Evolutionary conservation across 2,888 invertebrate genomes (phyloP).

Genomic region (Platycheirus albimanus): DNA sequence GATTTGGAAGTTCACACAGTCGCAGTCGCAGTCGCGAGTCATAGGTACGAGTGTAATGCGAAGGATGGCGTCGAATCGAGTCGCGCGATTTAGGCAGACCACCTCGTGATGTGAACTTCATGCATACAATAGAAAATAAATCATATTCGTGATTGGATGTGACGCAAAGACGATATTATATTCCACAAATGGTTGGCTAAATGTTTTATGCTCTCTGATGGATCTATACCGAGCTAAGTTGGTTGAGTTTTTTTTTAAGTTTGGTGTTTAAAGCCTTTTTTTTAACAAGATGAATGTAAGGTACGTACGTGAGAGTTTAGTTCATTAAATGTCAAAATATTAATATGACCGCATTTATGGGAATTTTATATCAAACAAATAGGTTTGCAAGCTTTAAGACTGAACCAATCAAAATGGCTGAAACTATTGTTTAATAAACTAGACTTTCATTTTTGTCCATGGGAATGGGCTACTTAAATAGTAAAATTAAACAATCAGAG

Average conservation of each 20-base stretch:
- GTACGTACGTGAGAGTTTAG: constrained; percentile 54
- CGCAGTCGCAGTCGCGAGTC: too few relatives aligned
- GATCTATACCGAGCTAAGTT: constrained; percentile 13
- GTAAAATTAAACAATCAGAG: too few relatives aligned
- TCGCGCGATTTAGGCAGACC: constrained; percentile 35
- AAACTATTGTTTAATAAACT: too few relatives aligned
- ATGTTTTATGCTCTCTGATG: constrained; percentile 51
- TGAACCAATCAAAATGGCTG: too few relatives aligned
- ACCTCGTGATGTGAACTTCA: constrained; percentile 69
- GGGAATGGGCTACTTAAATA: too few relatives aligned
- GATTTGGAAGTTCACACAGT: constrained; percentile 34
- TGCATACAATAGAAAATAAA: constrained; percentile 73
- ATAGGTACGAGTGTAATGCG: too few relatives aligned
- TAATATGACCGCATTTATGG: constrained; percentile 44
- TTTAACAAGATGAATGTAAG: neutral
- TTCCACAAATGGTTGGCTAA: constrained; percentile 53
- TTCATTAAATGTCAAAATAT: constrained; percentile 54
- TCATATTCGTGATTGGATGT: constrained; percentile 72
- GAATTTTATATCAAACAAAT: constrained; percentile 1
- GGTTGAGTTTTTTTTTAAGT: constrained; percentile 1
- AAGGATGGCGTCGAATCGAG: constrained; percentile 8
- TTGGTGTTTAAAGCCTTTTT: constrained; percentile 1
- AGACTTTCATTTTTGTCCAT: too few relatives aligned
- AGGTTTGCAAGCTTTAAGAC: neutral
- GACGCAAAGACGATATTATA: constrained; percentile 60